Evolutionary conservation across 2,888 invertebrate genomes (phyloP).

Genomic region (Nematopogon swammerdamellus): DNA sequence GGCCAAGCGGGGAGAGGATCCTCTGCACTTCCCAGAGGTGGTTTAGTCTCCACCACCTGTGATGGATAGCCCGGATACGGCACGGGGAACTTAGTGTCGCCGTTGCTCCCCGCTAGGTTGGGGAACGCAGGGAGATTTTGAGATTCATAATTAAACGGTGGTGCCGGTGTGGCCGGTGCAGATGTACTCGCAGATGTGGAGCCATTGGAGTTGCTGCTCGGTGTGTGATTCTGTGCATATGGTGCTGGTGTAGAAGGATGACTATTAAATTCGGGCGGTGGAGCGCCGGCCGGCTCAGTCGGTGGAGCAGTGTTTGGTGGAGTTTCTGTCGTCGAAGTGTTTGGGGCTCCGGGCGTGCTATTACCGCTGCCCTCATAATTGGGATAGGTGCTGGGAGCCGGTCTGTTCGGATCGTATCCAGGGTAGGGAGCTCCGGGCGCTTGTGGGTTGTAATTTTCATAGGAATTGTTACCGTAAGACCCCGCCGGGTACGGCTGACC

Average conservation of each 20-base stretch:
- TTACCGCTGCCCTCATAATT: neutral
- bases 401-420: neutral
- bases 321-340: neutral
- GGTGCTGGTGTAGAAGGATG: neutral
- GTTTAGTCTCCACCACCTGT: conserved; percentile 32
- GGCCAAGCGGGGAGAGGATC: conserved; percentile 44
- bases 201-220: conserved; percentile 6
- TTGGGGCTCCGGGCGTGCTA: neutral
- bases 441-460: neutral
- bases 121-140: conserved; percentile 26
- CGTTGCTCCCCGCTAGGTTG: conserved; percentile 21
- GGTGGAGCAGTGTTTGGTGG: neutral
- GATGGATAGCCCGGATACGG: conserved; percentile 30
- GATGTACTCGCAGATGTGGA: neutral
- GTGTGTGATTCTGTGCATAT: conserved; percentile 14
- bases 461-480: neutral
- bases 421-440: neutral
- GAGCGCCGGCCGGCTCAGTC: neutral
- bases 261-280: neutral
- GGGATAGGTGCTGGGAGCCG: neutral
- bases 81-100: conserved; percentile 25
- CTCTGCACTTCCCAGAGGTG: conserved; percentile 33
- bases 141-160: conserved; percentile 24
- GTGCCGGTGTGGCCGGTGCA: conserved; percentile 10
- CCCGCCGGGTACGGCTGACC: conserved; percentile 22